These are phyloP conservation scores for Coregonus ussuriensis DNA, from an alignment of 2,797 vertebrate genomes.

Conservation along the genomic window DNA sequence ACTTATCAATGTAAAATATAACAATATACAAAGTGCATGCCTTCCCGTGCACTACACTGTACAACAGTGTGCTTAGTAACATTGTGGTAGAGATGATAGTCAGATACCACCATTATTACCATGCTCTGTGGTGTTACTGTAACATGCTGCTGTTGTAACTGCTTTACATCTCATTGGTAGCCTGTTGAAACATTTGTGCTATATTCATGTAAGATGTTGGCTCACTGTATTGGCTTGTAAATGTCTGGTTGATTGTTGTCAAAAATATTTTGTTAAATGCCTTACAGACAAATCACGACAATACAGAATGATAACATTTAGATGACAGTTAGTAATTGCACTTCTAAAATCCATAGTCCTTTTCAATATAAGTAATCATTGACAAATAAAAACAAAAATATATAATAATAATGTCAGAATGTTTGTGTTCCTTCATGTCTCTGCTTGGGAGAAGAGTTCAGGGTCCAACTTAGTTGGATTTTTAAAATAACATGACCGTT, in stretches of 20 bases:
- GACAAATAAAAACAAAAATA: constrained; percentile 60
- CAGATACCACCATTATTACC: constrained; percentile 40
- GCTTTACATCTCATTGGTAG: constrained; percentile 36
- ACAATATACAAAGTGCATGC: constrained; percentile 69
- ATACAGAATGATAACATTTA: constrained; percentile 73
- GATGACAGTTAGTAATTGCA: constrained; percentile 83
- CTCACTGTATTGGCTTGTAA: constrained; percentile 24
- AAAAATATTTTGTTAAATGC: constrained; percentile 63
- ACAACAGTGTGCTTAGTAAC: constrained; percentile 51
- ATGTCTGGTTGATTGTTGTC: constrained; percentile 50
- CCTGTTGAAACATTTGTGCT: constrained; percentile 61
- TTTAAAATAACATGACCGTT: constrained; percentile 57
- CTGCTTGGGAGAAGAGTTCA: constrained; percentile 64
- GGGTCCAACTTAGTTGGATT: constrained; percentile 60
- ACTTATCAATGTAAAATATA: constrained; percentile 58
- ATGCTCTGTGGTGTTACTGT: constrained; percentile 59
- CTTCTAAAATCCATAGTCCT: constrained; percentile 77
- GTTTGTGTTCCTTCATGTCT: constrained; percentile 56
- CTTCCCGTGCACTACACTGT: constrained; percentile 55
- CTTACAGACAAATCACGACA: constrained; percentile 72
- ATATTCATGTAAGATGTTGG: constrained; percentile 56
- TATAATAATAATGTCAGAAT: constrained; percentile 44
- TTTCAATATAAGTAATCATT: constrained; percentile 56
- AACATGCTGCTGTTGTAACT: constrained; percentile 58
- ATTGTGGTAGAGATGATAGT: constrained; percentile 51